phyloP scores from a whole-genome alignment of 2,888 invertebrate genomes.

The Toxonevra muliebris region DNA sequence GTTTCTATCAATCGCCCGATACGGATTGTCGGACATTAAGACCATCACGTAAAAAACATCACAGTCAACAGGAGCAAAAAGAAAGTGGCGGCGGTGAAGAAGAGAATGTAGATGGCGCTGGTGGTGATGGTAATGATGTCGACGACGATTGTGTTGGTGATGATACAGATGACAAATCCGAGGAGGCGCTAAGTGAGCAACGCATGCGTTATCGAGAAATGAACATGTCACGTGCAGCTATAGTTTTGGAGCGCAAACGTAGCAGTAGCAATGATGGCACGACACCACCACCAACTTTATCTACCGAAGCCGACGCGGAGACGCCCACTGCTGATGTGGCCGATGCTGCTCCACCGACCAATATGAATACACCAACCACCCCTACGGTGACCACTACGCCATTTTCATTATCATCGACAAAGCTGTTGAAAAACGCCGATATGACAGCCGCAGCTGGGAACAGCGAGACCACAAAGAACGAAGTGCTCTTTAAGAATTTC shows the following conservation, averaged over 20 bases:
- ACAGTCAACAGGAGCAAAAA: constrained; percentile 45
- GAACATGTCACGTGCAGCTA: constrained; percentile 57
- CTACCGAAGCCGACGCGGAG: constrained; percentile 20
- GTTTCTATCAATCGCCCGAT: constrained; percentile 62
- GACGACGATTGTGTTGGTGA: background rate
- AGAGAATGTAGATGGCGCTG: constrained; percentile 40
- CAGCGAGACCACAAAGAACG: constrained; percentile 57
- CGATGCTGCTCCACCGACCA: constrained; percentile 23
- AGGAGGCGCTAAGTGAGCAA: constrained; percentile 41
- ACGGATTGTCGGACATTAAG: constrained; percentile 59
- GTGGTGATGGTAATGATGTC: constrained; percentile 32
- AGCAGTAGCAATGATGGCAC: constrained; percentile 27
- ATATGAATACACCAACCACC: constrained; percentile 36
- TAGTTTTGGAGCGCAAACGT: constrained; percentile 47
- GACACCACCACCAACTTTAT: background rate
- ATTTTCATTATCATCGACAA: constrained; percentile 29
- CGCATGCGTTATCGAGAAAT: constrained; percentile 54
- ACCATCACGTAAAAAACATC: constrained; percentile 57
- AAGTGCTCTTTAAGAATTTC: constrained; percentile 64
- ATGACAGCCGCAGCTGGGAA: constrained; percentile 34
- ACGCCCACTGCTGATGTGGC: constrained; percentile 34
- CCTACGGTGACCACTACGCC: constrained; percentile 34
- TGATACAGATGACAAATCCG: constrained; percentile 18
- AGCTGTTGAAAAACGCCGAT: constrained; percentile 42
- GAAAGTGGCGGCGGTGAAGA: constrained; percentile 44